Percentiles rank a stretch among this genome's conserved stretches.
Evolutionary conservation across 2,113 vertebrate species (phyloP).

Genomic region (Megaleporinus macrocephalus): DNA sequence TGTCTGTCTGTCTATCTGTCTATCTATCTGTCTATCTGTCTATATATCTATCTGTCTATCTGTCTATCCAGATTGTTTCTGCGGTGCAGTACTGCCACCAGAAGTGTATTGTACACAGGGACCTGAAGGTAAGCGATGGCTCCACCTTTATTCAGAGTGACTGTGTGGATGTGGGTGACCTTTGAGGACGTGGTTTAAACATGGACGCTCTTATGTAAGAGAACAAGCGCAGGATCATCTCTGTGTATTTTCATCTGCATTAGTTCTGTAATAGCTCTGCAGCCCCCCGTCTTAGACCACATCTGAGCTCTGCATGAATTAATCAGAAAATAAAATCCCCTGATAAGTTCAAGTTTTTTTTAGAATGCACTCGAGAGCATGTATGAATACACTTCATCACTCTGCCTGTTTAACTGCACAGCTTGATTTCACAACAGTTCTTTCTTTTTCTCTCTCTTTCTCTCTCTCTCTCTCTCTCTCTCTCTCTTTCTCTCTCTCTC

Average conservation of each 20-base stretch:
- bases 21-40: background rate
- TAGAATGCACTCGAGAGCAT: background rate
- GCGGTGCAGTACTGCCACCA: slow-evolving; percentile 96
- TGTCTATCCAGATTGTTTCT: slow-evolving; percentile 85
- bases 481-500: background rate
- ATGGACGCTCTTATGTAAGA: background rate
- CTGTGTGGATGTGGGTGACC: background rate
- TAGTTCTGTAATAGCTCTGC: slow-evolving; percentile 10
- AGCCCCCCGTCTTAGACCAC: background rate
- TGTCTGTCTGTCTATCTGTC: background rate
- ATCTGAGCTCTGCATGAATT: background rate
- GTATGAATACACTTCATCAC: background rate
- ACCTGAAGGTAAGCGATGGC: slow-evolving; percentile 85
- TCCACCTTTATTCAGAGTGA: background rate
- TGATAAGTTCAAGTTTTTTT: slow-evolving; percentile 44
- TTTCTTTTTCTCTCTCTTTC: background rate
- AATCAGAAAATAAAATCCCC: slow-evolving; percentile 44
- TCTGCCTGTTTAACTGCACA: background rate
- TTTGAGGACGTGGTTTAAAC: background rate
- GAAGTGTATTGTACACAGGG: slow-evolving; percentile 92
- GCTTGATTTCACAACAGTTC: background rate
- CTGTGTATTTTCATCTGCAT: background rate
- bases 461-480: background rate
- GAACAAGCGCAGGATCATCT: background rate
- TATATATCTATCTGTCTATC: background rate